Evolutionary conservation across 2,888 invertebrate species (phyloP).

Genomic region (Sarcophaga variegata): DNA sequence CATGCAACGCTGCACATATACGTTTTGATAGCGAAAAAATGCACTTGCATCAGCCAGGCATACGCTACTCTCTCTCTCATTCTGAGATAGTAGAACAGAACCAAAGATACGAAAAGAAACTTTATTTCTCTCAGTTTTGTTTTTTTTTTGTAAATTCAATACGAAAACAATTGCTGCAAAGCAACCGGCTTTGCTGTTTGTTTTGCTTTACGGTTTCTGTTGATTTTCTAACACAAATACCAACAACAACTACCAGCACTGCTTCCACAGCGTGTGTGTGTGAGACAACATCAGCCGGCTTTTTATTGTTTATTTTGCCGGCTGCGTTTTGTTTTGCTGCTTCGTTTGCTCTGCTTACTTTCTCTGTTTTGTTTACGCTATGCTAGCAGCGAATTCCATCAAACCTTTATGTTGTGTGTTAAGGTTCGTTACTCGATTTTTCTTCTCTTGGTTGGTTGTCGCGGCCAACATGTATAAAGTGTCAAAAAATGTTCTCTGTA

Average conservation of each 20-base stretch:
- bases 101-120: not conserved
- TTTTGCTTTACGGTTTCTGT: not conserved
- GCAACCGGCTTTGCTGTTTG: not conserved
- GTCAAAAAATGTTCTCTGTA: not conserved
- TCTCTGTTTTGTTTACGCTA: not conserved
- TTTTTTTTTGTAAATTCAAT: not conserved
- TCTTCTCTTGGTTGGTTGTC: conserved; percentile 16
- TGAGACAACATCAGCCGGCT: conserved; percentile 49
- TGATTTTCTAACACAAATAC: not conserved
- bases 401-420: not conserved
- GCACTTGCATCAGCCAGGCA: conserved; percentile 21
- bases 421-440: conserved; percentile 43
- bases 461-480: conserved; percentile 41
- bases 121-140: not conserved
- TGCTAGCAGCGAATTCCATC: conserved; percentile 14
- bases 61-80: not conserved
- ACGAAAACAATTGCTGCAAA: conserved; percentile 22
- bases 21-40: not conserved
- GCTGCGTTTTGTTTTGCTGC: conserved; percentile 58
- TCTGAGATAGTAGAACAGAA: not conserved
- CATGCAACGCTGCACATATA: conserved; percentile 49
- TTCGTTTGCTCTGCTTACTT: conserved; percentile 51
- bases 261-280: not conserved
- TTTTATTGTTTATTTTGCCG: conserved; percentile 66
- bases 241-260: not conserved